These are phyloP conservation scores for Cyprinodon tularosa DNA, from an alignment of 2,113 vertebrate genomes.

Conservation along the genomic window DNA sequence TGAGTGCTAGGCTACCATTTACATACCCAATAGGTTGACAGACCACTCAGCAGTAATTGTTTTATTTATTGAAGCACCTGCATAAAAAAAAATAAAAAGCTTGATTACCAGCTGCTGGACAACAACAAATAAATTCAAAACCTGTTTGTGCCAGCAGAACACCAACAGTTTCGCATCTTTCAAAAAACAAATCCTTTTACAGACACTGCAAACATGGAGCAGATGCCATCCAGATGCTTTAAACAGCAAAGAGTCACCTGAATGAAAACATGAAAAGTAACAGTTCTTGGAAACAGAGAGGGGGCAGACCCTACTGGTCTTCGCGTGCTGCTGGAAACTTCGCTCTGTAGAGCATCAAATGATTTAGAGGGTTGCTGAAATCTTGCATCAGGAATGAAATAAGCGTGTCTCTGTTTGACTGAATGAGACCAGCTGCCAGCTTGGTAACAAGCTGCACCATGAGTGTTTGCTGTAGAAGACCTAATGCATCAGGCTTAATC, in stretches of 20 bases:
- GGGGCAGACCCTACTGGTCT: neutral
- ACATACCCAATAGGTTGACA: no score
- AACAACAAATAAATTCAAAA: neutral
- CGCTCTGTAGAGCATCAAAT: slow-evolving; percentile 48
- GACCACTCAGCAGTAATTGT: neutral
- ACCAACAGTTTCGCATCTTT: neutral
- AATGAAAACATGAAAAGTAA: neutral
- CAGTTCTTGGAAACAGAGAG: slow-evolving; percentile 22
- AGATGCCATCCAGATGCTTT: neutral
- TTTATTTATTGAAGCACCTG: neutral
- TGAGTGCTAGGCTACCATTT: neutral
- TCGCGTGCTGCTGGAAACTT: slow-evolving; percentile 31
- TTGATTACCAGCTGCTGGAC: neutral
- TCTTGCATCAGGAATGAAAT: slow-evolving; percentile 63
- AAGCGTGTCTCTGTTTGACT: slow-evolving; percentile 43
- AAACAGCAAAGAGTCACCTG: neutral
- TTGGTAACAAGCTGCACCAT: slow-evolving; percentile 19
- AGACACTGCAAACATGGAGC: neutral
- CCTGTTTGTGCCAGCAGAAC: neutral
- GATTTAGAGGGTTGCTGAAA: slow-evolving; percentile 51
- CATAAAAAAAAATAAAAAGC: neutral
- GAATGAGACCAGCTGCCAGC: slow-evolving; percentile 41
- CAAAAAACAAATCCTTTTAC: neutral
- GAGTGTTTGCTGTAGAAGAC: slow-evolving; percentile 31
- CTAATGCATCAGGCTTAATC: slow-evolving; percentile 46